Conservation (phyloP, 2,113 vertebrate genomes). For the Coregonus clupeaformis region DNA sequence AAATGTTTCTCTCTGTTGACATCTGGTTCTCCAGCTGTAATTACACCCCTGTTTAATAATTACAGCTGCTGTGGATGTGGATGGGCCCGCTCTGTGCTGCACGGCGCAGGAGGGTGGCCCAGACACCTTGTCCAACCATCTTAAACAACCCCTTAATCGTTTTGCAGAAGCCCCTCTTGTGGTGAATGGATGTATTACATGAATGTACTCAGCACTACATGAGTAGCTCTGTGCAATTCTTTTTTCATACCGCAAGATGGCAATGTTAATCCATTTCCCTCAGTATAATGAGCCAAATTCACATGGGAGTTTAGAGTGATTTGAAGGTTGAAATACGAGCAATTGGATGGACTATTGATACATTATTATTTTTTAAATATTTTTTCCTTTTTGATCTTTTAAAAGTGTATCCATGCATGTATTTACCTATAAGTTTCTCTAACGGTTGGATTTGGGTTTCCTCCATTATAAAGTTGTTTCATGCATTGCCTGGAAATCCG, state of each 20-base stretch:
- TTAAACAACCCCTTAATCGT: conserved; percentile 13
- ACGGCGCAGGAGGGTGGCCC: conserved; percentile 48
- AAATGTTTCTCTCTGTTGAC: conserved; percentile 62
- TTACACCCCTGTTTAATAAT: conserved; percentile 61
- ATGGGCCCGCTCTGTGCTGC: not conserved
- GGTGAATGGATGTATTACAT: no score
- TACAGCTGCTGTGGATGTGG: conserved; percentile 52
- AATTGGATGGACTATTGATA: no score
- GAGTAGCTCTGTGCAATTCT: not conserved
- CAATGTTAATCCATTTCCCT: not conserved
- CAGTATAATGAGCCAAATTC: no score
- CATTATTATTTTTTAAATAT: no score
- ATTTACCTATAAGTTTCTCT: no score
- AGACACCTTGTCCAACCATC: conserved; percentile 60
- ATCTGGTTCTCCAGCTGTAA: conserved; percentile 65
- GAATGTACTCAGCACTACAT: no score
- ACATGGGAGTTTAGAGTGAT: no score
- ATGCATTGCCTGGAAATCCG: no score
- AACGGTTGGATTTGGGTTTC: not conserved
- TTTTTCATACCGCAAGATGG: conserved; percentile 2
- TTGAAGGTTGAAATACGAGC: no score
- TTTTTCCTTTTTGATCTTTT: no score
- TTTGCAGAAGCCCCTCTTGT: no score
- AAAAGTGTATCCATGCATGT: no score
- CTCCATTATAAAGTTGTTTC: not conserved